These are phyloP conservation scores for Spodoptera litura DNA, from an alignment of 1,140 invertebrate genomes.

Conservation along the genomic window DNA sequence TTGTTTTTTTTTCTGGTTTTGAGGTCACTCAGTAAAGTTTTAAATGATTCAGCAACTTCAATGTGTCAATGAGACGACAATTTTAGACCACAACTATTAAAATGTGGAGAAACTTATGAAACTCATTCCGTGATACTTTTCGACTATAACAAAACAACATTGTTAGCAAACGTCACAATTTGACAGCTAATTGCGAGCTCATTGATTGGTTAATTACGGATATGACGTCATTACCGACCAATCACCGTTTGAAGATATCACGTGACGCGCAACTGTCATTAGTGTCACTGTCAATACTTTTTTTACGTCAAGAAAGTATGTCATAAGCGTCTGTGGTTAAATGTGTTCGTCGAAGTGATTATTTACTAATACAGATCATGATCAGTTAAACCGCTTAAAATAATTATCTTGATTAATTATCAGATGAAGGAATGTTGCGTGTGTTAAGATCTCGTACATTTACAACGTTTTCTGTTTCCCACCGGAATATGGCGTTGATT, in stretches of 20 bases:
- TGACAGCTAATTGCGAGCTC: too few relatives aligned
- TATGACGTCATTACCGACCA: too few relatives aligned
- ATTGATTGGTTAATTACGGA: too few relatives aligned
- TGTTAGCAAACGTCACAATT: too few relatives aligned
- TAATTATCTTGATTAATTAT: conserved; percentile 34
- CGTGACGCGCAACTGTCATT: too few relatives aligned
- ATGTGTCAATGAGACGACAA: background rate
- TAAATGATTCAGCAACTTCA: background rate
- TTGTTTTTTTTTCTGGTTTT: background rate
- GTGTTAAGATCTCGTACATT: conserved; percentile 4
- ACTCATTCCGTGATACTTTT: background rate
- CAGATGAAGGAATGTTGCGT: conserved; percentile 27
- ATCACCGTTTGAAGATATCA: too few relatives aligned
- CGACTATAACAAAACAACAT: too few relatives aligned
- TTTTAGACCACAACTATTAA: background rate
- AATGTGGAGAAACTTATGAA: background rate
- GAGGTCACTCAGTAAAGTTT: background rate
- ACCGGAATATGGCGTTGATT: conserved; percentile 5
- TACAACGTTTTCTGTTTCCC: conserved; percentile 25
- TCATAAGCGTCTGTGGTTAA: background rate
- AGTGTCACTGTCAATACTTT: too few relatives aligned
- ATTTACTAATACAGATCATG: conserved; percentile 31
- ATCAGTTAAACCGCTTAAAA: conserved; percentile 23
- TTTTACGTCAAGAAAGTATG: conserved; percentile 3
- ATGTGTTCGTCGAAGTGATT: conserved; percentile 20